A percentile compares a stretch with the other conserved stretches of the same genome.
Evolutionary conservation across 2,797 vertebrate species (phyloP).

Genomic region (Martes flavigula): DNA sequence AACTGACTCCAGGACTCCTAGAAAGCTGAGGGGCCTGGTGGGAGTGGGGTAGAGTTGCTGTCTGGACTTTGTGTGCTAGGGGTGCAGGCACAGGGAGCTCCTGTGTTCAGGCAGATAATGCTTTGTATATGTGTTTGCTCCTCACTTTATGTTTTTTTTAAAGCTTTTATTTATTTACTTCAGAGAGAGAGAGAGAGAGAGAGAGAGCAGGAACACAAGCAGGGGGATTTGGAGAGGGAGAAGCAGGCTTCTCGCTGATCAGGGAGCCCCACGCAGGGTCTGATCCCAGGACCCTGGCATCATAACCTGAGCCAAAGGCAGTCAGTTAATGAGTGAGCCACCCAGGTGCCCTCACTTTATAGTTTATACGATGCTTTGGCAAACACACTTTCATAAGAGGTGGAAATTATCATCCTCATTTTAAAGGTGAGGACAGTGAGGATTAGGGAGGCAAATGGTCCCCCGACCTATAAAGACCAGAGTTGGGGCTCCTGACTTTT

Average conservation of each 20-base stretch:
- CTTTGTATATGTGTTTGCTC: background rate
- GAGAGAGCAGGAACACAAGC: no score
- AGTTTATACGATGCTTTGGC: background rate
- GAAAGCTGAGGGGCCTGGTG: background rate
- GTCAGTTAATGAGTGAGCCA: no score
- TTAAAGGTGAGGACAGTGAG: background rate
- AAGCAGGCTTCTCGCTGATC: no score
- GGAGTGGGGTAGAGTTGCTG: background rate
- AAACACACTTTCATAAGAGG: background rate
- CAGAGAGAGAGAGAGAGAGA: no score
- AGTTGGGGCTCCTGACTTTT: background rate
- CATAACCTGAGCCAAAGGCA: no score
- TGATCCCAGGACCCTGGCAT: no score
- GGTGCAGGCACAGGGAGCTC: background rate
- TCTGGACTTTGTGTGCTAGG: accelerated
- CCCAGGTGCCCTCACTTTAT: background rate
- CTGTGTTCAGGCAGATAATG: accelerated
- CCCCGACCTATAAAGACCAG: background rate
- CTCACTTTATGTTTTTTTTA: background rate
- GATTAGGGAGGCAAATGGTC: background rate
- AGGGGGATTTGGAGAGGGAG: no score
- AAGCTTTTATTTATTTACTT: no score
- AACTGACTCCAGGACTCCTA: background rate
- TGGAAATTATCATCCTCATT: background rate
- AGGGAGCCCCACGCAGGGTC: no score